Conservation (phyloP, 1,140 invertebrate genomes). For the Heliconius nattereri region DNA sequence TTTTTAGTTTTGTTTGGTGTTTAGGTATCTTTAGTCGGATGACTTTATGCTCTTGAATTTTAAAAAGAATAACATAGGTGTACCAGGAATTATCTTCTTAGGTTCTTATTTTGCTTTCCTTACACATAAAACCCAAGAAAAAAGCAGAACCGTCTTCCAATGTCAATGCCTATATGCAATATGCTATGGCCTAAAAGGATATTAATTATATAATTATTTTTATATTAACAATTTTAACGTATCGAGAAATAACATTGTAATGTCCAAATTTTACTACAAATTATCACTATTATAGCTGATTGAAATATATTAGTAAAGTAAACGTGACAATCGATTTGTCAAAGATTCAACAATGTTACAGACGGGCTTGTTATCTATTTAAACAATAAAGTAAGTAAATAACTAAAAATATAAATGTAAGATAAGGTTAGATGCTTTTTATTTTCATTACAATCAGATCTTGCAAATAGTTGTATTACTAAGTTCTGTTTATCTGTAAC, state of each 20-base stretch:
- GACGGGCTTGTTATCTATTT: constrained; percentile 6
- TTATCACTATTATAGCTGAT: constrained; percentile 32
- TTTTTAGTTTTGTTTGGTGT: neutral
- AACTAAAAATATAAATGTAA: too few species aligned
- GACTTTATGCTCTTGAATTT: neutral
- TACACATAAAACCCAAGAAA: too few species aligned
- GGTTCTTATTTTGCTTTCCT: too few species aligned
- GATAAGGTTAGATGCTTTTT: too few species aligned
- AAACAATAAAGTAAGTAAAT: neutral
- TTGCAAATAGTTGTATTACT: too few species aligned
- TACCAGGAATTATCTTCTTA: neutral
- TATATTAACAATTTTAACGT: neutral
- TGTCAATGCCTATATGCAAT: too few species aligned
- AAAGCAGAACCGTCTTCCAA: too few species aligned
- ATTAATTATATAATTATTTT: too few species aligned
- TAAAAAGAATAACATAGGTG: neutral
- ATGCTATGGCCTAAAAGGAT: too few species aligned
- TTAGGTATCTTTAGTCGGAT: neutral
- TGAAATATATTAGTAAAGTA: constrained; percentile 25
- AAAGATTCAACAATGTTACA: constrained; percentile 37
- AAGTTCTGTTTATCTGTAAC: too few species aligned
- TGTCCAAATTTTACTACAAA: neutral
- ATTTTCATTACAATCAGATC: too few species aligned
- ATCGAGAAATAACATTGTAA: neutral
- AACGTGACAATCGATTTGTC: constrained; percentile 33